Percentiles rank a stretch among this genome's conserved stretches.
phyloP scores from a whole-genome alignment of 2,113 vertebrate species.

The Entelurus aequoreus region DNA sequence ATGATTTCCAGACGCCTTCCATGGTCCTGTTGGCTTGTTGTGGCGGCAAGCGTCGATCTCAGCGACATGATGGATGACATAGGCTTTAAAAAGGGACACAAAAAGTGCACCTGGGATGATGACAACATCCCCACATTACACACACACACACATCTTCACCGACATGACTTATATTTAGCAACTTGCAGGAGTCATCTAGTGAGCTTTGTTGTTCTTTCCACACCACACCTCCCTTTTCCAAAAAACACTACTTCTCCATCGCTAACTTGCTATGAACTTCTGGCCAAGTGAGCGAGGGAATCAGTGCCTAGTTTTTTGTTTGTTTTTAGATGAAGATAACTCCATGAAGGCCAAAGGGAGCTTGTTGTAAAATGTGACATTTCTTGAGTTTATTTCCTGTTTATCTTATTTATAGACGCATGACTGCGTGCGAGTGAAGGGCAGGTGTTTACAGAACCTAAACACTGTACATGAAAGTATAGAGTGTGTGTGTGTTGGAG shows the following conservation, averaged over 20 bases:
- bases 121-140: slow-evolving; percentile 25
- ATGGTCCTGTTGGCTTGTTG: not conserved
- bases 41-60: slow-evolving; percentile 10
- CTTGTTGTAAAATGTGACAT: slow-evolving; percentile 28
- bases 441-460: slow-evolving; percentile 28
- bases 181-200: slow-evolving; percentile 20
- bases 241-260: slow-evolving; percentile 41
- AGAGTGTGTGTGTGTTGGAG: slow-evolving; percentile 10
- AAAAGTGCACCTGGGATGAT: slow-evolving; percentile 18
- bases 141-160: slow-evolving; percentile 23
- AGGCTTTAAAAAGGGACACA: not conserved
- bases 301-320: slow-evolving; percentile 34
- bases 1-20: not conserved
- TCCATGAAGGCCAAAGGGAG: slow-evolving; percentile 28
- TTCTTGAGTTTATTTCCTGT: slow-evolving; percentile 17
- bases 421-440: slow-evolving; percentile 42
- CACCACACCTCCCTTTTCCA: slow-evolving; percentile 28
- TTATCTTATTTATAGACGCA: slow-evolving; percentile 55
- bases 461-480: slow-evolving; percentile 18
- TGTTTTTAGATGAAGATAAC: slow-evolving; percentile 37
- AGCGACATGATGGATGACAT: slow-evolving; percentile 4
- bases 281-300: slow-evolving; percentile 18
- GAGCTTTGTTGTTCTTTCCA: slow-evolving; percentile 33
- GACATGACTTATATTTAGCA: slow-evolving; percentile 27
- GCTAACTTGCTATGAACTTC: slow-evolving; percentile 16